Percentiles rank a stretch among this genome's conserved stretches.
Conservation (phyloP, 2,113 vertebrate genomes). For the Pica pica region DNA sequence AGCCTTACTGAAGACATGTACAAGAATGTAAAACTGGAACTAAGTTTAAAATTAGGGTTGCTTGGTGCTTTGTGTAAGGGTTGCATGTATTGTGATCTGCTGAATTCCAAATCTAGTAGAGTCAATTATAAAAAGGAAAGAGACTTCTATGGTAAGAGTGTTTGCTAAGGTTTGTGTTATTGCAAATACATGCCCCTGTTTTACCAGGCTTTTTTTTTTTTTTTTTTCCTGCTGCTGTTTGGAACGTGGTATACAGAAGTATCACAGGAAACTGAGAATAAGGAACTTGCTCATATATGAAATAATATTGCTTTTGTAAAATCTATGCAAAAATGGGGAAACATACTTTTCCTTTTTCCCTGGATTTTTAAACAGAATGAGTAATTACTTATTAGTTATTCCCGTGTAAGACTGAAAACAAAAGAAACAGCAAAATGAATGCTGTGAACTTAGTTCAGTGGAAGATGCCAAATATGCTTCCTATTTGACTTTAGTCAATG, state of each 20-base stretch:
- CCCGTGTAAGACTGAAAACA: neutral
- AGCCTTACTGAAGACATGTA: neutral
- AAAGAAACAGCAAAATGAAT: neutral
- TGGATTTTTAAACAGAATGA: neutral
- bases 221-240: neutral
- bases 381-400: neutral
- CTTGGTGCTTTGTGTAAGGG: neutral
- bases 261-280: neutral
- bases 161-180: neutral
- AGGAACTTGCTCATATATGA: neutral
- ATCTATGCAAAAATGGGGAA: neutral
- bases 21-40: neutral
- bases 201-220: neutral
- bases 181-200: neutral
- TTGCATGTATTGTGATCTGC: neutral
- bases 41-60: neutral
- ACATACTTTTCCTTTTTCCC: neutral
- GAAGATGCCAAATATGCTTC: neutral
- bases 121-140: neutral
- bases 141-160: neutral
- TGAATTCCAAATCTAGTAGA: neutral
- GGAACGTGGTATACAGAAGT: too few relatives aligned
- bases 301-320: neutral
- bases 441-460: neutral
- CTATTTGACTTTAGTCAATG: neutral